Percentiles rank a stretch among this genome's conserved stretches.
Evolutionary conservation across 2,113 vertebrate genomes (phyloP).

Genomic region (Azemiops feae): DNA sequence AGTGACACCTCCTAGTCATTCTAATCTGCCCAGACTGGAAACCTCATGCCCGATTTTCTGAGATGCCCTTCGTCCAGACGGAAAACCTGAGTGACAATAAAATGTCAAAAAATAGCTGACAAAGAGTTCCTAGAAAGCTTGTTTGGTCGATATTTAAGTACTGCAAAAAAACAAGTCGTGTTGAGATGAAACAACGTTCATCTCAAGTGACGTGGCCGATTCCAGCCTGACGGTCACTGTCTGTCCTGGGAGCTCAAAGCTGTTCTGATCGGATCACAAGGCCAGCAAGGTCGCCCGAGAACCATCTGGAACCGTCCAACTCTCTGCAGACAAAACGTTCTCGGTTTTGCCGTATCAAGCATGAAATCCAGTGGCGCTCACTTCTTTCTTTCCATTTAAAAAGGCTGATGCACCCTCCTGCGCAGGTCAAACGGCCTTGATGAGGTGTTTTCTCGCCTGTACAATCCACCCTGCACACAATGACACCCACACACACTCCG

Average conservation of each 20-base stretch:
- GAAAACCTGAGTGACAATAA: too few relatives aligned
- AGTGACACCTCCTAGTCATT: too few relatives aligned
- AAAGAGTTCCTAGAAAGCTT: not conserved
- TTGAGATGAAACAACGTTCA: not conserved
- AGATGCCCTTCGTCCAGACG: too few relatives aligned
- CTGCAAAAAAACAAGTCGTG: not conserved
- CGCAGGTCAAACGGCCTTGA: not conserved
- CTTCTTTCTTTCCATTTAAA: not conserved
- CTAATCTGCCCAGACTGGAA: too few relatives aligned
- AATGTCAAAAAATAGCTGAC: too few relatives aligned
- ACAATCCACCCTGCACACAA: not conserved
- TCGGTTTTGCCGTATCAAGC: not conserved
- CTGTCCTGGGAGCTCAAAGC: not conserved
- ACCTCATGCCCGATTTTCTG: too few relatives aligned
- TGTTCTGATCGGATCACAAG: not conserved
- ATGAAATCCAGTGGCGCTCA: not conserved
- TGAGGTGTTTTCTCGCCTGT: not conserved
- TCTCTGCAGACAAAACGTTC: not conserved
- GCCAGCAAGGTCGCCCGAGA: not conserved
- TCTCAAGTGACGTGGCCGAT: not conserved
- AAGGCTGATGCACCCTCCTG: fast-evolving
- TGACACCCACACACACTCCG: fast-evolving
- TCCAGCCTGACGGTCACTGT: not conserved
- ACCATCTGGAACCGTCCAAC: not conserved
- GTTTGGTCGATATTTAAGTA: not conserved